Conservation (phyloP, 2,113 vertebrate genomes). For the Riparia riparia region DNA sequence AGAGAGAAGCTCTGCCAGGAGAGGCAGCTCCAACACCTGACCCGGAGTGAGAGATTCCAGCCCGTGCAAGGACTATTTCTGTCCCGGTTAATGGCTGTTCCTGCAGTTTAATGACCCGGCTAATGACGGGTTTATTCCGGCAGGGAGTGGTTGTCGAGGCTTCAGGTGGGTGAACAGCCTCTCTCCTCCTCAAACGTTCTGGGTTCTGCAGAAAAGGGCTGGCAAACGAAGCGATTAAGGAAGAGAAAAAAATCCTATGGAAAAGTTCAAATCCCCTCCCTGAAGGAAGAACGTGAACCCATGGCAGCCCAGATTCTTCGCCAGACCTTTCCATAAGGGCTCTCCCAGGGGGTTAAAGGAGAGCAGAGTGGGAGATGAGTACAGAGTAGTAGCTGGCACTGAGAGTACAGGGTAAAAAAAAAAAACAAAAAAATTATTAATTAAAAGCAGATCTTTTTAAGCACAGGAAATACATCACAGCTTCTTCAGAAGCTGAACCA, state of each 20-base stretch:
- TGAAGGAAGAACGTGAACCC: background rate
- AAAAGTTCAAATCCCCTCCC: background rate
- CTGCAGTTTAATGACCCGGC: background rate
- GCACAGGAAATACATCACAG: background rate
- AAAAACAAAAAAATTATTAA: accelerated
- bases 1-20: background rate
- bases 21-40: slow-evolving; percentile 8
- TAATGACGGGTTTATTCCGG: background rate
- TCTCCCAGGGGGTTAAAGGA: background rate
- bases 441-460: background rate
- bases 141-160: background rate
- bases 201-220: background rate
- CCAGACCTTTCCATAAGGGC: background rate
- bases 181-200: background rate
- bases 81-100: background rate
- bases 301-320: background rate
- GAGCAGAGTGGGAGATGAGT: background rate
- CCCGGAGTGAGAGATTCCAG: slow-evolving; percentile 17
- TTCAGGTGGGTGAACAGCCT: background rate
- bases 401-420: background rate
- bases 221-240: background rate
- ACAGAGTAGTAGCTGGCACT: background rate
- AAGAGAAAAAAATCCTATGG: background rate
- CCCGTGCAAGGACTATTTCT: background rate
- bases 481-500: background rate